Base-by-base conservation (phyloP, 2,113 vertebrate species). In the Coreoperca whiteheadi region DNA sequence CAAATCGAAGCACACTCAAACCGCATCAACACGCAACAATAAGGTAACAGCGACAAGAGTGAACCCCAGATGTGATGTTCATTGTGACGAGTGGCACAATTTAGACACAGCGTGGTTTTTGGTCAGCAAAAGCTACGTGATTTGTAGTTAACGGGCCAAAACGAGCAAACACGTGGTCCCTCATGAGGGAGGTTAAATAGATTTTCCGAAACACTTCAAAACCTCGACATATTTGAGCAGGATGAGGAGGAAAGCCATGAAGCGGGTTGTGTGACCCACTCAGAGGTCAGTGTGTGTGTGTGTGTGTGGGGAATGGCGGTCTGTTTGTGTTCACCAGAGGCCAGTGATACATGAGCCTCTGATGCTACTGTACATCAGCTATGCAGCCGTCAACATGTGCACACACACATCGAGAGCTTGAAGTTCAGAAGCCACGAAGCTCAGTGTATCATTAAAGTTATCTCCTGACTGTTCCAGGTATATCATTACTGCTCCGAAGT, bases 381-480 rank as follows among this genome's bases (percentile, higher is more conserved):
- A 74, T 66, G 71, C 43, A 59, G 53, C 32, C 68, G 76, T 43
- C 25, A 56, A 63, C 72, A 85, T 37, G 54, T 21, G 11, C 57
- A 48, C 69, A 53, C 63, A 57, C 15, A 53, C 61, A 41, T 8
- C 2, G 14, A 43, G 25, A 80, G 82, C 75, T 66, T 85, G 79
- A 75, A 69, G 79, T 69, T 68, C 81, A 74, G 72, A 30, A 79
- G 72, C 65, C 56, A 20, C 81, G 64, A 84, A 68, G 72, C 39
- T 50, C 28, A 78, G 76, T 53, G 82, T 86, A 50, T 93, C 68
- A 93, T 93, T 93, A 93, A 91, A 92, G 89, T 84, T 75, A 87
- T 91, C 83, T 81, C 57, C 73, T 60, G 72, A 77, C 71, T 85
- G 68, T 6, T 87, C 21, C 74, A 89, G 83, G 88, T 90, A 54